Base-by-base conservation (phyloP, 2,113 vertebrate species). In the Semnornis frantzii region DNA sequence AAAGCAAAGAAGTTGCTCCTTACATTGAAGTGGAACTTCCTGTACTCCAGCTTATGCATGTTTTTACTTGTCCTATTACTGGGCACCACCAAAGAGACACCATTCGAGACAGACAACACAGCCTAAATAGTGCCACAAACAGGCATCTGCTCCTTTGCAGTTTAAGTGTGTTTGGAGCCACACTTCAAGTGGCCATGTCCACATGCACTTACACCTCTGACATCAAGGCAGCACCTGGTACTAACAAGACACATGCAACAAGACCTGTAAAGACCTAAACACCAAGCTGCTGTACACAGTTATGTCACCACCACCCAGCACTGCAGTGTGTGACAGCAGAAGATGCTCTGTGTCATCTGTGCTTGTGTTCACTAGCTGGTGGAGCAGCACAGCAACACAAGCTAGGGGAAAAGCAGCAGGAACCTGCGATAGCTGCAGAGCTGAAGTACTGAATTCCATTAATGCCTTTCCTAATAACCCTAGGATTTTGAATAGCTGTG, bases 271-370 rank as follows among this genome's bases (percentile, higher is more conserved):
- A 76, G 19, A 60, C 6, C 52, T 30, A 9, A 59, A 17, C 7
- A 7, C 8, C 33, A 14, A n/a, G 7, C 33, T 2, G 23, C 0
- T 0, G 9, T 5, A 30, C 28, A 8, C 17, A 0, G 0, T 12
- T 9, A 18, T 1, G 8, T 7, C 23, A 8, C 2, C 9, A 25
- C 7, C 44, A 30, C 37, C 28, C 15, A 33, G 33, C 17, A 9
- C 5, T 7, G 17, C 58, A 42, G 34, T 1, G 9, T 0, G 3
- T 1, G 1, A 46, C 31, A 66, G 33, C 33, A 20, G 10, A 25
- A 46, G 10, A 7, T 1, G 4, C 9, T n/a, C 30, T 10, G 2
- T 0, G 12, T 1, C 5, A 50, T 9, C 17, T 24, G 19, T 5
- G 3, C 16, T 20, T 1, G 12, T 4, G 39, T 8, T 9, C 14